Percentiles rank a stretch among this genome's conserved stretches.
phyloP scores from a whole-genome alignment of 2,888 invertebrate species.

The Venusia cambrica region DNA sequence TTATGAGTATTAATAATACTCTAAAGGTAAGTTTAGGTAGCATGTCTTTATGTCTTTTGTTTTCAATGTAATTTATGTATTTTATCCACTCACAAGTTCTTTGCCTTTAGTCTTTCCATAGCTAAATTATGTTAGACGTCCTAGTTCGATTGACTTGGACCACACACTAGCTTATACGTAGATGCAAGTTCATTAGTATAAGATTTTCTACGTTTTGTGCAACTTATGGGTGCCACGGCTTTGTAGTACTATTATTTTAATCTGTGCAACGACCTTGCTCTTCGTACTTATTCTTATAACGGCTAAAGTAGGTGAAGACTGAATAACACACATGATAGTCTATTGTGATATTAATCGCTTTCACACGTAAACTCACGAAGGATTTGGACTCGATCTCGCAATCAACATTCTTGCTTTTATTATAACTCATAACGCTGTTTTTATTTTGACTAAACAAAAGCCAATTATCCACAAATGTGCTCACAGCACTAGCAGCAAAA shows the following conservation, averaged over 20 bases:
- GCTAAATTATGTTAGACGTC: too few relatives aligned
- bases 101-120: too few relatives aligned
- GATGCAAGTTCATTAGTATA: slow-evolving; percentile 35
- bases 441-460: slow-evolving; percentile 29
- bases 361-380: slow-evolving; percentile 38
- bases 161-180: slow-evolving; percentile 26
- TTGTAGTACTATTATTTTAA: slow-evolving; percentile 4
- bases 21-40: too few relatives aligned
- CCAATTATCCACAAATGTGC: slow-evolving; percentile 26
- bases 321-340: slow-evolving; percentile 27
- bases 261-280: slow-evolving; percentile 37
- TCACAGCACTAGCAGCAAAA: slow-evolving; percentile 23
- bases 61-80: background rate
- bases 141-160: slow-evolving; percentile 7
- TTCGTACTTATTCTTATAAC: slow-evolving; percentile 30
- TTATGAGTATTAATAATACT: too few relatives aligned
- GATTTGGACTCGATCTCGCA: slow-evolving; percentile 35
- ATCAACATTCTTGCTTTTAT: slow-evolving; percentile 31
- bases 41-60: too few relatives aligned
- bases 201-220: slow-evolving; percentile 23
- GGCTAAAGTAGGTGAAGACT: slow-evolving; percentile 35
- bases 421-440: slow-evolving; percentile 29
- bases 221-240: slow-evolving; percentile 10
- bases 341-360: slow-evolving; percentile 37
- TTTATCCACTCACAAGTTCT: too few relatives aligned